Percentiles rank a stretch among this genome's conserved stretches.
These are phyloP conservation scores for Lepisosteus osseus DNA, from an alignment of 2,113 vertebrate genomes.

Conservation along the genomic window DNA sequence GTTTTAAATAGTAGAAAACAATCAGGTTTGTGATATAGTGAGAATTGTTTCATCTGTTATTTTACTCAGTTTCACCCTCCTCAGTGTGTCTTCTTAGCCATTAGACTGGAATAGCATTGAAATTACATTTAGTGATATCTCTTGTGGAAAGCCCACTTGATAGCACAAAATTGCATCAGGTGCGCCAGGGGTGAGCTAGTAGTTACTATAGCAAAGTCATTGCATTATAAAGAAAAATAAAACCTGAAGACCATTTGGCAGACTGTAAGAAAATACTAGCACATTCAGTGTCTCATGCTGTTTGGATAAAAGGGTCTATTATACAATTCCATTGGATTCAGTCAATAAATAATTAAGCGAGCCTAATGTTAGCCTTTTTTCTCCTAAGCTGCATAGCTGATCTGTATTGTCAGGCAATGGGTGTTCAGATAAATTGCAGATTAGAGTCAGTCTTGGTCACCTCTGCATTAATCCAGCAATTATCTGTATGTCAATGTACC, in stretches of 20 bases:
- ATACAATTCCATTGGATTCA: constrained; percentile 45
- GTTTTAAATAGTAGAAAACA: too few species aligned
- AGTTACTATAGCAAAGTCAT: background rate
- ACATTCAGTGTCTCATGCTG: constrained; percentile 12
- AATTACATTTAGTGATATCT: background rate
- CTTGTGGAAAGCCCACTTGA: background rate
- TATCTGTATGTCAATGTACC: too few species aligned
- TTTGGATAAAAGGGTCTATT: constrained; percentile 42
- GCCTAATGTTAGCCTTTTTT: constrained; percentile 25
- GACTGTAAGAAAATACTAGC: background rate
- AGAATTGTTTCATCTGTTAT: too few species aligned
- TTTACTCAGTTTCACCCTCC: too few species aligned
- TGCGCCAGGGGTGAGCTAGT: background rate
- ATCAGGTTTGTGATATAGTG: too few species aligned
- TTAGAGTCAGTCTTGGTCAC: background rate
- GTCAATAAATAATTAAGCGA: constrained; percentile 48
- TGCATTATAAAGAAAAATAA: background rate
- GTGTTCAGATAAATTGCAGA: background rate
- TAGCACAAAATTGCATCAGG: background rate
- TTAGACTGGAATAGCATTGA: too few species aligned
- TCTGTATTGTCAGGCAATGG: background rate
- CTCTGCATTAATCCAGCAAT: background rate
- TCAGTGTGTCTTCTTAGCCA: too few species aligned
- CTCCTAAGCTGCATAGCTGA: constrained; percentile 23
- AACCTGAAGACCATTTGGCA: background rate